Evolutionary conservation across 2,113 vertebrate genomes (phyloP).

Genomic region (Balaeniceps rex): DNA sequence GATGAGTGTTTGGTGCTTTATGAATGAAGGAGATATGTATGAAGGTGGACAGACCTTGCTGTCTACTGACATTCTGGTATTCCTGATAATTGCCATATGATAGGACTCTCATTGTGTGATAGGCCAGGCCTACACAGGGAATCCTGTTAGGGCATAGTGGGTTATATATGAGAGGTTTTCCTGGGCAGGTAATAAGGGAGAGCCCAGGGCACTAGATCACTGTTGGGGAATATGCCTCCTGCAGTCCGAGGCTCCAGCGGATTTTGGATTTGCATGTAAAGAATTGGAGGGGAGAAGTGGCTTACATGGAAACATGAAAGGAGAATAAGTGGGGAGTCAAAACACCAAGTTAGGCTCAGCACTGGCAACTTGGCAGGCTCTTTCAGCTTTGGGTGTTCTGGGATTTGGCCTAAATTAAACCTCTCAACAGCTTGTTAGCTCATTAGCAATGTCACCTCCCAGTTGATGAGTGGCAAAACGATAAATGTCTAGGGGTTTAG

Average conservation of each 20-base stretch:
- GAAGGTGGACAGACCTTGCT: not conserved
- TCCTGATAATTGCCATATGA: not conserved
- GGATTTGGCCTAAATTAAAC: not conserved
- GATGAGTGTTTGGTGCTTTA: not conserved
- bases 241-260: not conserved
- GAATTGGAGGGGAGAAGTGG: not conserved
- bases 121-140: not conserved
- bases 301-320: not conserved
- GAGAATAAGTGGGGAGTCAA: not conserved
- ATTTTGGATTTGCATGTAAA: not conserved
- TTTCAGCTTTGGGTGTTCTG: not conserved
- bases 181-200: not conserved
- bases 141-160: not conserved
- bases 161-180: not conserved
- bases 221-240: not conserved
- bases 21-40: accelerated
- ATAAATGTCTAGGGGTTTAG: not conserved
- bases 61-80: not conserved
- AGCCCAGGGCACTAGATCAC: not conserved
- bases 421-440: not conserved
- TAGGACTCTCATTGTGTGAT: not conserved
- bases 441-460: not conserved
- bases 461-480: not conserved
- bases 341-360: not conserved
- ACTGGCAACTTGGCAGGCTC: not conserved